Conservation (phyloP, 2,888 invertebrate genomes). For the Diplolepis rosae region DNA sequence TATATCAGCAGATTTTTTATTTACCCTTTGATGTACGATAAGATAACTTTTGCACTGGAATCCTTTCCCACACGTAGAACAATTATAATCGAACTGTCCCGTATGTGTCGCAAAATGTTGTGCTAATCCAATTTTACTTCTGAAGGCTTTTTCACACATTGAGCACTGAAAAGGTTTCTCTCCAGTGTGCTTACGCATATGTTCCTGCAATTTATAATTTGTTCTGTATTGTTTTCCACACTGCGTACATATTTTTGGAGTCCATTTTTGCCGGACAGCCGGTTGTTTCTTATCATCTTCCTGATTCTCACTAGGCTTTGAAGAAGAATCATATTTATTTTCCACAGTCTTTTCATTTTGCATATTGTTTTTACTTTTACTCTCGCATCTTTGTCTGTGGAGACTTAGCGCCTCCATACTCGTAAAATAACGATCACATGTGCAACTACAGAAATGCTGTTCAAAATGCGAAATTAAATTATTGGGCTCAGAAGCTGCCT, state of each 20-base stretch:
- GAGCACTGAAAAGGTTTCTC: slow-evolving; percentile 78
- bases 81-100: slow-evolving; percentile 77
- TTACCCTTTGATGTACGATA: slow-evolving; percentile 76
- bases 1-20: too few species aligned
- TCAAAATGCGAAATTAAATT: slow-evolving; percentile 65
- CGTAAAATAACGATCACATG: slow-evolving; percentile 74
- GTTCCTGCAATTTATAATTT: slow-evolving; percentile 78
- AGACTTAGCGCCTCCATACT: slow-evolving; percentile 72
- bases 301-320: slow-evolving; percentile 41
- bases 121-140: slow-evolving; percentile 77
- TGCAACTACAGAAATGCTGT: slow-evolving; percentile 68
- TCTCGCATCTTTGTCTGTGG: slow-evolving; percentile 64
- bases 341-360: slow-evolving; percentile 29
- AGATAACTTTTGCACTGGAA: slow-evolving; percentile 79
- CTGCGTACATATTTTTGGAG: slow-evolving; percentile 75
- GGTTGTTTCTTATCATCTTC: slow-evolving; percentile 60
- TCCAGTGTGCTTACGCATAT: slow-evolving; percentile 78
- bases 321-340: slow-evolving; percentile 14
- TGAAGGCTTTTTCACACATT: slow-evolving; percentile 77
- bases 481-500: slow-evolving; percentile 64
- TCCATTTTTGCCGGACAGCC: slow-evolving; percentile 67
- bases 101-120: slow-evolving; percentile 79
- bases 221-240: slow-evolving; percentile 78
- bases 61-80: slow-evolving; percentile 78
- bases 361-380: slow-evolving; percentile 47